These are phyloP conservation scores for Heliconius cydno DNA, from an alignment of 2,888 invertebrate genomes.

Conservation along the genomic window DNA sequence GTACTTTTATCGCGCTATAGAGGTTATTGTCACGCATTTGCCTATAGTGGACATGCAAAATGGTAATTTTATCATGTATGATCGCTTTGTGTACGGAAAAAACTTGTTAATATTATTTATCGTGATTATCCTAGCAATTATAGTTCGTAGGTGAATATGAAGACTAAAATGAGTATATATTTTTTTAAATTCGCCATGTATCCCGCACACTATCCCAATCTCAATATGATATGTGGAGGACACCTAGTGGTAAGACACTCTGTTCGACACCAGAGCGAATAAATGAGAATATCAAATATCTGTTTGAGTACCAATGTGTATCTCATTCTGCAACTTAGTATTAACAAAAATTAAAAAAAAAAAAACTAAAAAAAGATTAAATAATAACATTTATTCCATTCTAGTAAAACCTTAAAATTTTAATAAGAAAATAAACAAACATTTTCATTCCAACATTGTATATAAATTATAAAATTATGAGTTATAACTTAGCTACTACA, in stretches of 20 bases:
- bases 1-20: conserved; percentile 38
- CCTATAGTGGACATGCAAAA: conserved; percentile 42
- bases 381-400: neutral
- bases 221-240: too few species aligned
- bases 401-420: neutral
- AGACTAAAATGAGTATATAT: too few species aligned
- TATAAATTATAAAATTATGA: neutral
- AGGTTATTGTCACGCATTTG: conserved; percentile 42
- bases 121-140: conserved; percentile 40
- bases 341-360: too few species aligned
- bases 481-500: neutral
- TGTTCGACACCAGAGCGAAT: too few species aligned
- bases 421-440: neutral
- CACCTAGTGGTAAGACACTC: too few species aligned
- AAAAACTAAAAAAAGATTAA: too few species aligned
- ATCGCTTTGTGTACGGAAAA: conserved; percentile 36
- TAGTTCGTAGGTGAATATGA: conserved; percentile 3
- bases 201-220: too few species aligned
- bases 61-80: conserved; percentile 42
- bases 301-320: too few species aligned
- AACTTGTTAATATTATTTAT: conserved; percentile 42
- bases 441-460: neutral
- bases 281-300: too few species aligned
- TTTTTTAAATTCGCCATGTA: too few species aligned
- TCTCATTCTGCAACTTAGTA: too few species aligned